Evolutionary conservation across 2,113 vertebrate species (phyloP).

Genomic region (Pandion haliaetus): DNA sequence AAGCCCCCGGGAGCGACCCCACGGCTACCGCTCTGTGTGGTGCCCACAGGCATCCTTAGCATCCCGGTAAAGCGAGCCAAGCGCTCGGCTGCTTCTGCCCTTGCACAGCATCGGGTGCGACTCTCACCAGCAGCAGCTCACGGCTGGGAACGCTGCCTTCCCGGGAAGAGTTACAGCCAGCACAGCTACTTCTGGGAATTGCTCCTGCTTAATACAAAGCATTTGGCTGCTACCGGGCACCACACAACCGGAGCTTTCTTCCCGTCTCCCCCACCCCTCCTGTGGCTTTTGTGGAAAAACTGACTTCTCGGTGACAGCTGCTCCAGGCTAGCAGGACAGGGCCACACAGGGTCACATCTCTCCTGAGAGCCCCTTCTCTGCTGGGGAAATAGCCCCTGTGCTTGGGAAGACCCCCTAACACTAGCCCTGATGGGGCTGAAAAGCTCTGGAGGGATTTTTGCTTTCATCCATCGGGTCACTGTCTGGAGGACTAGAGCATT

Average conservation of each 20-base stretch:
- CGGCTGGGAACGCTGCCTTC: background rate
- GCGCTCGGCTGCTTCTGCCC: background rate
- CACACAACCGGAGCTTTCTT: background rate
- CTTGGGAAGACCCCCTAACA: background rate
- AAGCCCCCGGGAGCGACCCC: background rate
- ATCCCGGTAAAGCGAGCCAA: accelerated
- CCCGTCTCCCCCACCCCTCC: background rate
- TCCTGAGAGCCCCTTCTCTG: background rate
- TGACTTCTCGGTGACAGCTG: background rate
- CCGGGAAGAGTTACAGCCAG: background rate
- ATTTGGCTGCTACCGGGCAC: background rate
- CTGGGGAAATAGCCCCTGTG: background rate
- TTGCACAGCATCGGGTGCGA: accelerated
- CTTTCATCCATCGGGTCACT: accelerated
- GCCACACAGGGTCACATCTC: accelerated
- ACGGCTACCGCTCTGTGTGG: accelerated
- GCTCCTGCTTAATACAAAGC: background rate
- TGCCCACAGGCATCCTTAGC: accelerated
- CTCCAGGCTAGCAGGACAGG: background rate
- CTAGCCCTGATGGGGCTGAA: background rate
- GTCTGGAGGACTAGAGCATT: background rate
- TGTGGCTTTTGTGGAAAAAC: background rate
- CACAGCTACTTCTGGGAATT: background rate
- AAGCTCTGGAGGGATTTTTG: background rate
- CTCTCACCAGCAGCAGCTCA: background rate